Conservation (phyloP, 1,140 invertebrate species). For the Glossosoma conforme region DNA sequence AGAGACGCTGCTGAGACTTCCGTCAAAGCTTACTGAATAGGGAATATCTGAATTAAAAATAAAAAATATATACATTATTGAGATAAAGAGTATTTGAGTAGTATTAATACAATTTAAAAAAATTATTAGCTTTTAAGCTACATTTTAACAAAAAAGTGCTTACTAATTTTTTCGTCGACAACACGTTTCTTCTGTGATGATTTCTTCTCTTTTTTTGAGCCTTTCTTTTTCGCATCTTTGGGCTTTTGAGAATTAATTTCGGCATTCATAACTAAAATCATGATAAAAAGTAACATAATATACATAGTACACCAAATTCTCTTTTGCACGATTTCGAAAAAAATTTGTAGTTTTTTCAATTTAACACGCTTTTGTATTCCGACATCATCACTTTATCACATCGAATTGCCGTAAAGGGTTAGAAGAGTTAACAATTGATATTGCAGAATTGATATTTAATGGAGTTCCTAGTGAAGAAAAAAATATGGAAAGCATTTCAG, state of each 20-base stretch:
- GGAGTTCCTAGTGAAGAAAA: too few species aligned
- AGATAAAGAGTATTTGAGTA: neutral
- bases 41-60: slow-evolving; percentile 28
- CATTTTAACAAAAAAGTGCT: neutral
- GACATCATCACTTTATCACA: too few species aligned
- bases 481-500: too few species aligned
- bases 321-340: too few species aligned
- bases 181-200: slow-evolving; percentile 8
- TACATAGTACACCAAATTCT: too few species aligned
- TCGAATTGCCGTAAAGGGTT: too few species aligned
- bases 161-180: slow-evolving; percentile 20
- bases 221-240: slow-evolving; percentile 25
- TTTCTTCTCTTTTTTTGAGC: slow-evolving; percentile 27
- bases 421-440: too few species aligned
- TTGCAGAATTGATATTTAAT: too few species aligned
- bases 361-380: too few species aligned
- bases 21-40: slow-evolving; percentile 45
- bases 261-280: too few species aligned
- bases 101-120: neutral
- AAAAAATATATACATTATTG: neutral
- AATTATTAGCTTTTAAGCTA: neutral
- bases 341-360: too few species aligned
- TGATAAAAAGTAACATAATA: too few species aligned
- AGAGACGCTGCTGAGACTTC: slow-evolving; percentile 38
- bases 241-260: slow-evolving; percentile 1